These are phyloP conservation scores for Zeugodacus cucurbitae DNA, from an alignment of 1,140 invertebrate species.

Conservation along the genomic window DNA sequence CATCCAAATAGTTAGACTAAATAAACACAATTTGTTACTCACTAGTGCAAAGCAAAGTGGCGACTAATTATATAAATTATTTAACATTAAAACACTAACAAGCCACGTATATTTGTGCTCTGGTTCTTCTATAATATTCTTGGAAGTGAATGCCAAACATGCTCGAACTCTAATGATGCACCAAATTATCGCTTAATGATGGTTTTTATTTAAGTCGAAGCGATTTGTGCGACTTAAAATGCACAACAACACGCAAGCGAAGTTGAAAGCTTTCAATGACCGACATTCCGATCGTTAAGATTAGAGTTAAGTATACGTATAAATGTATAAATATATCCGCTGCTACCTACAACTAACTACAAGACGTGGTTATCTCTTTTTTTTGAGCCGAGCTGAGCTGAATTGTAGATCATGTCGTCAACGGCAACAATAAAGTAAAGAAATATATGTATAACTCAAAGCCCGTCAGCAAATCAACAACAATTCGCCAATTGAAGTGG, in stretches of 20 bases:
- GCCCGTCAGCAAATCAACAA: neutral
- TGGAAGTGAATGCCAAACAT: neutral
- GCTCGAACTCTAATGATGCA: constrained; percentile 18
- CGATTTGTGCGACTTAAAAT: neutral
- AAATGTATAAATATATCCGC: neutral
- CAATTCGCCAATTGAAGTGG: neutral
- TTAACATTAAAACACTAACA: neutral
- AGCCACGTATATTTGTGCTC: neutral
- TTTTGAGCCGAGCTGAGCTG: neutral
- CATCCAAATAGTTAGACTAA: neutral
- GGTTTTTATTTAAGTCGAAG: neutral
- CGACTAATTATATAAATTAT: constrained; percentile 8
- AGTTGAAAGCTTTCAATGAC: neutral
- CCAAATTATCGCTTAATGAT: constrained; percentile 9
- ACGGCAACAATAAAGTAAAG: neutral
- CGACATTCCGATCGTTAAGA: constrained; percentile 17
- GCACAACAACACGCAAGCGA: neutral
- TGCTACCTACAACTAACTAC: neutral
- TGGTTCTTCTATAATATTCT: neutral
- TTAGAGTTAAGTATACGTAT: neutral
- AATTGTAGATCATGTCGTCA: constrained; percentile 26
- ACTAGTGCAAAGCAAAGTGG: neutral
- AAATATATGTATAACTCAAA: neutral
- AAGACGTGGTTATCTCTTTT: neutral
- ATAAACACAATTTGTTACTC: neutral